A percentile compares a stretch with the other conserved stretches of the same genome.
Conservation (phyloP, 2,888 invertebrate species). For the Alloscopus bannaensis region DNA sequence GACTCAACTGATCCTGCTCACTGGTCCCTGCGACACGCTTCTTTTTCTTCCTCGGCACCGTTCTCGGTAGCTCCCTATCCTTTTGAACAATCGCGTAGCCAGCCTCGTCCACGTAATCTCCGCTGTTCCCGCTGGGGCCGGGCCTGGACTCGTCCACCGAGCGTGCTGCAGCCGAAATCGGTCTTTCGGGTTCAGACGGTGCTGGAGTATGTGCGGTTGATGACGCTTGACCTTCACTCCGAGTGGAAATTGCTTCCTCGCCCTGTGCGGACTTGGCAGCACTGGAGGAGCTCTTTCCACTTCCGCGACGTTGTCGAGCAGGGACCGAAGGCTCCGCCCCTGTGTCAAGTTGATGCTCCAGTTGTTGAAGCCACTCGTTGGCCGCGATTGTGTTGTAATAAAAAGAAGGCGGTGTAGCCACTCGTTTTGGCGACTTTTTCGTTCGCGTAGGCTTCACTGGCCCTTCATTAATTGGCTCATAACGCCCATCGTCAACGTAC, state of each 20-base stretch:
- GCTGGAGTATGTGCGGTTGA: too few species aligned
- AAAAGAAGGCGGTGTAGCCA: constrained; percentile 59
- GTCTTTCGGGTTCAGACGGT: constrained; percentile 7
- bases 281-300: constrained; percentile 42
- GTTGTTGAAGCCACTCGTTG: constrained; percentile 71
- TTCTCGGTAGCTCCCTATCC: constrained; percentile 62
- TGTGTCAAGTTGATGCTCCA: constrained; percentile 55
- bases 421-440: constrained; percentile 54
- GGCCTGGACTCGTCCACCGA: constrained; percentile 11
- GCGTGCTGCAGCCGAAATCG: constrained; percentile 22
- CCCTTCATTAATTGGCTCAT: constrained; percentile 70
- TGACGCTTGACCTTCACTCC: too few species aligned
- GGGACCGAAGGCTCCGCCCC: constrained; percentile 33
- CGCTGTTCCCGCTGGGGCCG: too few species aligned
- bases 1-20: constrained; percentile 35
- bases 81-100: constrained; percentile 71
- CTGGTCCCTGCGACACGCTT: constrained; percentile 31
- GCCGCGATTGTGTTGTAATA: constrained; percentile 73
- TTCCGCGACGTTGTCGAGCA: constrained; percentile 52
- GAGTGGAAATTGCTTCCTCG: too few species aligned
- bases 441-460: constrained; percentile 67
- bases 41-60: constrained; percentile 68
- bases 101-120: constrained; percentile 71
- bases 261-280: too few species aligned
- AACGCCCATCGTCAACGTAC: constrained; percentile 70